Base-by-base conservation (phyloP, 1,140 invertebrate genomes). In the Yoshiicerus persimilis region DNA sequence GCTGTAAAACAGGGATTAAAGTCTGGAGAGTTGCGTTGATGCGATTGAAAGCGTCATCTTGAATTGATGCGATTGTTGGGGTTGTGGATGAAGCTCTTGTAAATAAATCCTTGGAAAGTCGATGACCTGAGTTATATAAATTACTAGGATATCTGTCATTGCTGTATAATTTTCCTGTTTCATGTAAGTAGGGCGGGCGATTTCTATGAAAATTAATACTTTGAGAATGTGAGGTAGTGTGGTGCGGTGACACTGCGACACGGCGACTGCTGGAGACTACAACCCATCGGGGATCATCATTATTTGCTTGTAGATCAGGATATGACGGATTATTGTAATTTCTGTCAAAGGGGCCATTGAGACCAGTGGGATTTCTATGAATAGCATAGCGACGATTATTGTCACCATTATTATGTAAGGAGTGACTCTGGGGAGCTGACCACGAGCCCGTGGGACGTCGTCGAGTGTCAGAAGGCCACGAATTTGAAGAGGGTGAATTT, bases 241-340 rank as follows among this genome's bases (percentile, higher is more conserved):
- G 34, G 23, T 80, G 75, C 20, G 75, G 75, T 36, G 75, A 80
- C 20, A 80, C 36, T 16, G 75, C 20, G 13, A 87, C 84, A 38
- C 86, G 75, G 13, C 84, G 36, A 34, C 77, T 90, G 39, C 88
- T 90, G 4, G 90, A 91, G 10, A 91, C 88, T 36, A 91, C 56
- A 88, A 91, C 88, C 90, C 90, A 91, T 77, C 89, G 62, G 13
- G 89, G 90, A 66, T 91, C 90, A 80, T 90, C 86, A 13, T 84
- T 56, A 56, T 27, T 80, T 13, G 84, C 47, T 47, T 88, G 56
- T 32, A 83, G 64, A 41, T 87, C 87, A 8, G 89, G 88, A 47
- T 91, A 90, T 25, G 84, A 87, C 1, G 77, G 27, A 34, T 88
- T 84, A 41, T 32, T 62, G 20, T 66, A 25, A 16, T 30, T 56